Conservation (phyloP, 2,797 vertebrate species). For the Saxicola maurus region DNA sequence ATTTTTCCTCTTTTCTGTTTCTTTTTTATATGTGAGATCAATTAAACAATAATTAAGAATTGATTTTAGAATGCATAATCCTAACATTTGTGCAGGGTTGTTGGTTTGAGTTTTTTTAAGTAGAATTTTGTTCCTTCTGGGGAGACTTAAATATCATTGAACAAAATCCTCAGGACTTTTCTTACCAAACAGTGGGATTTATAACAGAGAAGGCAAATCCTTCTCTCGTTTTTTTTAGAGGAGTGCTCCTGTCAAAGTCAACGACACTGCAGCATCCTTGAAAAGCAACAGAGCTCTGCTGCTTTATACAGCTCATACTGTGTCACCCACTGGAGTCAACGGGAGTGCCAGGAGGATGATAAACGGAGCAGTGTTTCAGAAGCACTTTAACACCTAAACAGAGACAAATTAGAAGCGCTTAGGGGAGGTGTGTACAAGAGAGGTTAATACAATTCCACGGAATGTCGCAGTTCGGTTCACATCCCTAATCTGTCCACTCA, state of each 20-base stretch:
- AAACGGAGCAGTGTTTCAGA: background rate
- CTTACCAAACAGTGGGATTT: slow-evolving; percentile 10
- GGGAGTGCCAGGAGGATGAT: background rate
- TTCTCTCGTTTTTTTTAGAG: background rate
- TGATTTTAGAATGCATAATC: slow-evolving; percentile 8
- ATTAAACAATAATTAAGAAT: slow-evolving; percentile 39
- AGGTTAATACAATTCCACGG: background rate
- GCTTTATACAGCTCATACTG: background rate
- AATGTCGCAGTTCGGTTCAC: background rate
- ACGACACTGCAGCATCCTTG: background rate
- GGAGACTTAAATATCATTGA: slow-evolving; percentile 1
- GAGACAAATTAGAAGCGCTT: slow-evolving; percentile 34
- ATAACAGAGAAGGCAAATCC: background rate
- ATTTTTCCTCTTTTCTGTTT: background rate
- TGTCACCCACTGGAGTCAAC: slow-evolving; percentile 16
- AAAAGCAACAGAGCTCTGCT: background rate
- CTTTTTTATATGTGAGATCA: slow-evolving; percentile 27
- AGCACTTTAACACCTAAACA: slow-evolving; percentile 12
- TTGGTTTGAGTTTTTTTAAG: background rate
- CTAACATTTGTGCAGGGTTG: background rate
- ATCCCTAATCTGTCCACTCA: slow-evolving; percentile 9
- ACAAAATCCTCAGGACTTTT: slow-evolving; percentile 14
- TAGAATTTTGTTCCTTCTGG: background rate
- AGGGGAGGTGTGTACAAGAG: background rate
- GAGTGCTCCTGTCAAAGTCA: background rate